A percentile compares a stretch with the other conserved stretches of the same genome.
Conservation (phyloP, 2,797 vertebrate species). For the Podargus strigoides region DNA sequence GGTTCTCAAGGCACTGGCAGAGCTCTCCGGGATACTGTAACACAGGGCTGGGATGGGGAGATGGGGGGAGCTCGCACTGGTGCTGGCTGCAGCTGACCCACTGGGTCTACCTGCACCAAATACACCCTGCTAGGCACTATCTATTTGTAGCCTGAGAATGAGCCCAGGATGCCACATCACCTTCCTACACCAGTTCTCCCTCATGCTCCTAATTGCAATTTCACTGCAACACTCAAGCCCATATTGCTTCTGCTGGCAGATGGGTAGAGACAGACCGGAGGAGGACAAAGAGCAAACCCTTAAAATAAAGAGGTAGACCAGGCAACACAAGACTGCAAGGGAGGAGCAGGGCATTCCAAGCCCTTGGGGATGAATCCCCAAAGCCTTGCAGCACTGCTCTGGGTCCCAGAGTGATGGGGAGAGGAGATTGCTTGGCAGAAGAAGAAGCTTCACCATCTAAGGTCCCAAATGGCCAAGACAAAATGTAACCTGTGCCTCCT, state of each 20-base stretch:
- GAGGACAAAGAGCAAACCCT: background rate
- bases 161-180: background rate
- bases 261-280: background rate
- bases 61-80: background rate
- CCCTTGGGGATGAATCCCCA: background rate
- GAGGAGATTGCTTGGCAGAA: background rate
- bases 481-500: background rate
- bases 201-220: background rate
- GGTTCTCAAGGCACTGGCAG: background rate
- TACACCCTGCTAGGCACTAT: accelerated
- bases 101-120: background rate
- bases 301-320: background rate
- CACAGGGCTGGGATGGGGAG: background rate
- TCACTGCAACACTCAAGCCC: background rate
- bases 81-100: background rate
- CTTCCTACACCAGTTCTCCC: background rate
- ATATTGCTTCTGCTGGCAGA: background rate
- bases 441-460: background rate
- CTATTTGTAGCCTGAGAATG: background rate
- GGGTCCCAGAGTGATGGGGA: background rate
- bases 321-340: background rate
- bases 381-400: accelerated
- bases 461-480: background rate
- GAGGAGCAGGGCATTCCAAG: background rate
- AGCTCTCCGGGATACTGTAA: background rate